phyloP scores from a whole-genome alignment of 2,797 vertebrate species.

The Anguilla obscura region DNA sequence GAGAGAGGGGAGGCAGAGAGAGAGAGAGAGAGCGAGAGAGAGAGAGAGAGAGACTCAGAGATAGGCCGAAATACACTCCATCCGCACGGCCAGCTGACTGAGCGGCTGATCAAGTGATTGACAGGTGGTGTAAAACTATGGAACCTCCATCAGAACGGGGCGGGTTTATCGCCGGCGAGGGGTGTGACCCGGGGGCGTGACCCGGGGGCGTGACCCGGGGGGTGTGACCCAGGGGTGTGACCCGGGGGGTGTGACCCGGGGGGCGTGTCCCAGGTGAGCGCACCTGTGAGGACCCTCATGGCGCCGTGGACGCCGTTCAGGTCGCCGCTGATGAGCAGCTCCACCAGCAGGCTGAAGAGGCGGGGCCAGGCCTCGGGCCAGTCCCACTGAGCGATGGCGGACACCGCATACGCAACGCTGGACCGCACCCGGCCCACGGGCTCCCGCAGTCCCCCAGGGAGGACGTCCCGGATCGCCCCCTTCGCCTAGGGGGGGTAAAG shows the following conservation, averaged over 20 bases:
- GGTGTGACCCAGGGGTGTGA: too few relatives aligned
- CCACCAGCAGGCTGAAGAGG: constrained; percentile 95
- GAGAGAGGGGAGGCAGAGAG: too few relatives aligned
- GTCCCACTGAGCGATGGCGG: constrained; percentile 98
- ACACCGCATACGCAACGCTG: constrained; percentile 94
- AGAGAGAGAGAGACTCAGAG: too few relatives aligned
- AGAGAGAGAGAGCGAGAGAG: too few relatives aligned
- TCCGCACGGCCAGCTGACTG: too few relatives aligned
- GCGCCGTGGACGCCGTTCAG: constrained; percentile 94
- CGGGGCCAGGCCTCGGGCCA: constrained; percentile 99
- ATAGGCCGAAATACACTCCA: too few relatives aligned
- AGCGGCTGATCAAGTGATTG: too few relatives aligned
- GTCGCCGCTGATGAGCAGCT: constrained; percentile 96
- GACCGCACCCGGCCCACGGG: constrained; percentile 98
- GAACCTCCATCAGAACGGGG: too few relatives aligned
- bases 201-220: too few relatives aligned
- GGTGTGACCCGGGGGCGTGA: neutral
- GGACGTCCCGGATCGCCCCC: constrained; percentile 88
- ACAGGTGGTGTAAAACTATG: too few relatives aligned
- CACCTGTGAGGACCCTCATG: constrained; percentile 98
- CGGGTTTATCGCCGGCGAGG: too few relatives aligned
- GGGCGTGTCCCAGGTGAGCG: neutral
- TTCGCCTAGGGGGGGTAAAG: constrained; percentile 75
- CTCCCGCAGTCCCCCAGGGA: constrained; percentile 88
- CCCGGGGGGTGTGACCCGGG: neutral